These are phyloP conservation scores for Liasis olivaceus DNA, from an alignment of 2,797 vertebrate genomes.

Conservation along the genomic window DNA sequence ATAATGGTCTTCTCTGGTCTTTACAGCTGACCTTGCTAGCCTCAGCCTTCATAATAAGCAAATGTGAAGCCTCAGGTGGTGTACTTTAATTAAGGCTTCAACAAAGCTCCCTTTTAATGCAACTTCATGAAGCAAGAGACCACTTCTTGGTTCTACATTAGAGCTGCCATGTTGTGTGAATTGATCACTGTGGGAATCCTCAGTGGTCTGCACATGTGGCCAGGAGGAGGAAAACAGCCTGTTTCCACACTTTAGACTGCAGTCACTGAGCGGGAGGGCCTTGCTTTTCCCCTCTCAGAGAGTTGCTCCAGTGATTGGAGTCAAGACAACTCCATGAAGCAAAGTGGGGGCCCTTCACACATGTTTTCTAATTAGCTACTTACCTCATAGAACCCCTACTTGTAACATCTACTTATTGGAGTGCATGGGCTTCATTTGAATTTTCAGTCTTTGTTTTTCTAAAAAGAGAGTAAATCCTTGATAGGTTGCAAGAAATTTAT, in stretches of 20 bases:
- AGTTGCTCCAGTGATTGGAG: not conserved
- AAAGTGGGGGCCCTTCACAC: not conserved
- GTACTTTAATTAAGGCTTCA: not conserved
- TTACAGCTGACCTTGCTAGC: not conserved
- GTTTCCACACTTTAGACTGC: not conserved
- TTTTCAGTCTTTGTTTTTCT: constrained; percentile 6
- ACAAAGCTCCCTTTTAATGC: not conserved
- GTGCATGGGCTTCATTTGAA: not conserved
- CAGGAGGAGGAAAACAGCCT: not conserved
- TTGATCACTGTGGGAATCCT: not conserved
- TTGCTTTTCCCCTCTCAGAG: not conserved
- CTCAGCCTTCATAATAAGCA: not conserved
- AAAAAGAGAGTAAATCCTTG: not conserved
- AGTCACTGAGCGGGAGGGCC: not conserved
- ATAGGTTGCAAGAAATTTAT: not conserved
- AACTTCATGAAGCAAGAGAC: not conserved
- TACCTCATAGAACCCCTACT: not conserved
- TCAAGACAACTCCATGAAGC: not conserved
- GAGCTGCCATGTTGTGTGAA: not conserved
- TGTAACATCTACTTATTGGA: not conserved
- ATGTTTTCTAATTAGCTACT: not conserved
- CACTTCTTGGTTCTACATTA: not conserved
- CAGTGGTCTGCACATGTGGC: too few relatives aligned
- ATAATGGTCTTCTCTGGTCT: not conserved
- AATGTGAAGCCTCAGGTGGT: not conserved